Evolutionary conservation across 1,140 invertebrate genomes (phyloP).

Genomic region (Hylaeus anthracinus): DNA sequence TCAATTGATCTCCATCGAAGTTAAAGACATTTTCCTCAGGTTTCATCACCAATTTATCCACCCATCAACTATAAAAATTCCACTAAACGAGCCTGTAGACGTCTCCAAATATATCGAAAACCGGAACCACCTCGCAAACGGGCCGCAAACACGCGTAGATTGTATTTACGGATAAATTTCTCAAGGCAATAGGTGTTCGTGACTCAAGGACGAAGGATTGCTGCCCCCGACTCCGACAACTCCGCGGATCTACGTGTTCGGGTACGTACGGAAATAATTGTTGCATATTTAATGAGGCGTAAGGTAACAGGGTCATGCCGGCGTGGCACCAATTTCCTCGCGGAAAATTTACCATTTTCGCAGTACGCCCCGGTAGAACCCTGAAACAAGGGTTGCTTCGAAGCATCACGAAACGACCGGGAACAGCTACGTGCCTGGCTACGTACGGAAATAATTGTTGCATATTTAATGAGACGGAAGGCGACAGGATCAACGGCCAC

Average conservation of each 20-base stretch:
- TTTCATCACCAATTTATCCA: too few species aligned
- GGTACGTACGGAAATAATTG: constrained; percentile 61
- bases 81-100: not conserved
- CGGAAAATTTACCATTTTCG: constrained; percentile 60
- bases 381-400: constrained; percentile 47
- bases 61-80: too few species aligned
- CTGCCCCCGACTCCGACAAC: constrained; percentile 18
- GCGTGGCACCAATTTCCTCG: constrained; percentile 53
- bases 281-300: constrained; percentile 65
- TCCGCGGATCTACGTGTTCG: constrained; percentile 41
- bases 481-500: constrained; percentile 37
- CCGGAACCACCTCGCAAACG: not conserved
- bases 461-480: constrained; percentile 66
- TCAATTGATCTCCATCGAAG: too few species aligned
- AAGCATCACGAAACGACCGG: constrained; percentile 41
- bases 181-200: not conserved
- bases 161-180: constrained; percentile 8
- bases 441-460: constrained; percentile 69
- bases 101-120: not conserved
- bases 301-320: constrained; percentile 49
- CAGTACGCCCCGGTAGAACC: constrained; percentile 19
- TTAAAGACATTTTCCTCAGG: too few species aligned
- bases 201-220: constrained; percentile 21
- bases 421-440: constrained; percentile 50
- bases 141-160: not conserved